Evolutionary conservation across 2,888 invertebrate genomes (phyloP).

Genomic region (Pammene fasciana): DNA sequence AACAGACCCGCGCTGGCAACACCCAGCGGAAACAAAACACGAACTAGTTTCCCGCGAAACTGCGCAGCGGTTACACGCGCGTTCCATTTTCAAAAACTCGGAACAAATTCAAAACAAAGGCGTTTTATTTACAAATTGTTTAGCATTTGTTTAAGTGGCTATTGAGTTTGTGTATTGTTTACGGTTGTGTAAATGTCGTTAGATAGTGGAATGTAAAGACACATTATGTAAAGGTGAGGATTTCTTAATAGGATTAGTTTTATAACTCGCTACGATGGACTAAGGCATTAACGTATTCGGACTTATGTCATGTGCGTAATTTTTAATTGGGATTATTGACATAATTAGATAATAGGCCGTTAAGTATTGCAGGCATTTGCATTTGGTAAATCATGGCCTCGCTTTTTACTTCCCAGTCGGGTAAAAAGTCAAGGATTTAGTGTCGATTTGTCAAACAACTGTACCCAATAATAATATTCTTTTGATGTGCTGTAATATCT

Average conservation of each 20-base stretch:
- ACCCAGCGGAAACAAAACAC: slow-evolving; percentile 10
- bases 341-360: slow-evolving; percentile 7
- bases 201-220: slow-evolving; percentile 20
- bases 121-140: slow-evolving; percentile 8
- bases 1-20: slow-evolving; percentile 9
- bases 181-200: slow-evolving; percentile 3
- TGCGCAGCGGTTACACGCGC: slow-evolving; percentile 1
- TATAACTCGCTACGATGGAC: neutral
- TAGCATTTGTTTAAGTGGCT: slow-evolving; percentile 1
- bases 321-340: slow-evolving; percentile 16
- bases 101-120: slow-evolving; percentile 2
- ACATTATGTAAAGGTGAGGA: slow-evolving; percentile 28
- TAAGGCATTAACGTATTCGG: slow-evolving; percentile 5
- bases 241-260: slow-evolving; percentile 16
- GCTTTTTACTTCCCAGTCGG: neutral
- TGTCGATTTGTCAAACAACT: no score
- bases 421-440: neutral
- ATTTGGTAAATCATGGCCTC: neutral
- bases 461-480: no score
- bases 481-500: no score
- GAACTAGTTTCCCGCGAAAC: slow-evolving; percentile 24
- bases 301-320: neutral
- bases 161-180: neutral
- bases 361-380: neutral
- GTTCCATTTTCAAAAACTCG: slow-evolving; percentile 1